Evolutionary conservation across 2,888 invertebrate species (phyloP), one percentile per base, ranked within the genome.

Genomic region (Patella ulyssiponensis): DNA sequence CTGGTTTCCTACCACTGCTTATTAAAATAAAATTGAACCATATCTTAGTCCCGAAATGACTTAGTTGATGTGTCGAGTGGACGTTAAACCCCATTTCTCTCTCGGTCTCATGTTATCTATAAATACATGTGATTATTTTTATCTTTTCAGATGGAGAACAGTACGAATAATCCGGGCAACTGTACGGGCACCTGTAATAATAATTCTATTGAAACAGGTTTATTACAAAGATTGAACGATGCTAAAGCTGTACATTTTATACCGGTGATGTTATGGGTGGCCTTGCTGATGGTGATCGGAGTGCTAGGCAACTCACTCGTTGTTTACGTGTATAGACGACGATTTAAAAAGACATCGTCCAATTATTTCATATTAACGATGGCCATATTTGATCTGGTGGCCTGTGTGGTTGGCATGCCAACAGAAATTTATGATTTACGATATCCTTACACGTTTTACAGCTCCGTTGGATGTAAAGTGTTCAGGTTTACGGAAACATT

Each of bases 321-420:
- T 3, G 78, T 87, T 44, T 86, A 86, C 73, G 86, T 88, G 2
- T 88, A 88, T 77, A 82, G 84, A 12, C 80, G 86, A 33, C 79
- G 85, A 17, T 86, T 88, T 76, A 84, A 85, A 64, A 82, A 85
- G 71, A 86, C 86, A 5, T 87, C 88, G 0, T 87, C 88, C 0
- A 87, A 88, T 78, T 87, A 86, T 77, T 88, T 88, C 80, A 88
- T 88, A 54, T 80, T 86, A 20, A 81, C 87, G 44, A 86, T 88
- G 86, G 88, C 88, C 12, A 81, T 88, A 51, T 88, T 88, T 81
- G 88, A 88, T 79, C 80, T 88, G 52, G 77, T 87, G n/a, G 86
- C 87, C 1, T 88, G 88, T 73, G 74, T 85, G 3, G 81, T 88
- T 3, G 86, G 86, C 4, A 82, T 88, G 84, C 88, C 88, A 4